These are phyloP conservation scores for Folsomia candida DNA, from an alignment of 2,888 invertebrate species.

Conservation along the genomic window DNA sequence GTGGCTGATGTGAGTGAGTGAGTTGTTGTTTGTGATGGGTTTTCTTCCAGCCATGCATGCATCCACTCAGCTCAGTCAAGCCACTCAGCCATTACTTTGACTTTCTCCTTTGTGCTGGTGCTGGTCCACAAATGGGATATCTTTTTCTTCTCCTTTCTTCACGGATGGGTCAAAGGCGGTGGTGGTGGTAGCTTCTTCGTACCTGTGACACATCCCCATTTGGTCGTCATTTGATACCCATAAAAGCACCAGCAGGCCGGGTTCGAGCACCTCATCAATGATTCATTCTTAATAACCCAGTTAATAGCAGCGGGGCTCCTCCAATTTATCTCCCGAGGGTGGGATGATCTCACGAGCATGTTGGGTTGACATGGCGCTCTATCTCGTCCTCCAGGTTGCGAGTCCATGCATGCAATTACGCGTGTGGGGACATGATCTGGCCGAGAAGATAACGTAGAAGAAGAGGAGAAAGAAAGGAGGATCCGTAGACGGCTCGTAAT, in stretches of 20 bases:
- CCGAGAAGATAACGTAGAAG: background rate
- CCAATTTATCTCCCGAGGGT: background rate
- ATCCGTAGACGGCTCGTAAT: background rate
- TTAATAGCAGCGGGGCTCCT: slow-evolving; percentile 2
- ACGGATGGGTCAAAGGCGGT: too few relatives aligned
- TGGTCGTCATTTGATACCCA: background rate
- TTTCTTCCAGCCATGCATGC: too few relatives aligned
- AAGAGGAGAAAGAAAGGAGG: background rate
- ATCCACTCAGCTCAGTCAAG: too few relatives aligned
- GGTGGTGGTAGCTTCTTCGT: background rate
- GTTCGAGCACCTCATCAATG: slow-evolving; percentile 4
- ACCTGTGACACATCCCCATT: background rate
- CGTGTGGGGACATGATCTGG: slow-evolving; percentile 1
- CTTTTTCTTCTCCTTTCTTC: too few relatives aligned
- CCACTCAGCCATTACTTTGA: too few relatives aligned
- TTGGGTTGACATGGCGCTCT: background rate
- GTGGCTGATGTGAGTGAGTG: too few relatives aligned
- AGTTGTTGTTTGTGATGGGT: too few relatives aligned
- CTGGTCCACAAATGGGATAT: too few relatives aligned
- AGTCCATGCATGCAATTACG: slow-evolving; percentile 1
- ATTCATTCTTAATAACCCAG: slow-evolving; percentile 12
- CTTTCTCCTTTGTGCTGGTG: too few relatives aligned
- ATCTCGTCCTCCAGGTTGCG: background rate
- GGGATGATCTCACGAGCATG: background rate
- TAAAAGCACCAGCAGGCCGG: background rate